Evolutionary conservation across 2,113 vertebrate genomes (phyloP).

Genomic region (Colistium nudipinnis): DNA sequence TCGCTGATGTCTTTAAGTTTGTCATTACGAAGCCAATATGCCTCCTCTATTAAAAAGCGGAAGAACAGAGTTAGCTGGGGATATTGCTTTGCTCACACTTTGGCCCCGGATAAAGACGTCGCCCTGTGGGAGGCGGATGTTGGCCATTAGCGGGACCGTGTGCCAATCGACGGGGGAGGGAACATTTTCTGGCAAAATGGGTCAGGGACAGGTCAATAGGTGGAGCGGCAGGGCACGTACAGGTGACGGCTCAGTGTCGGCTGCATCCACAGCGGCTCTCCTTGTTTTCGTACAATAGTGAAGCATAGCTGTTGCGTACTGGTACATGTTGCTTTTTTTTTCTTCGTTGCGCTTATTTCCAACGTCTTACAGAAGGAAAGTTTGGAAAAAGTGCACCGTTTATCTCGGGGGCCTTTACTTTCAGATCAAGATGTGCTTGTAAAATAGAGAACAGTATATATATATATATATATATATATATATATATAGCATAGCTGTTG

Average conservation of each 20-base stretch:
- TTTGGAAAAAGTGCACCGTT: no score
- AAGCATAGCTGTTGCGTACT: not conserved
- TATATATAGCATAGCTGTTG: not conserved
- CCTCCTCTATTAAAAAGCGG: constrained; percentile 64
- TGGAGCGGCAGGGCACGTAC: constrained; percentile 5
- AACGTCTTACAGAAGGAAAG: no score
- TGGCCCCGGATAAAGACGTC: constrained; percentile 49
- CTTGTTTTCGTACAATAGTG: not conserved
- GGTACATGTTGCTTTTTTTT: no score
- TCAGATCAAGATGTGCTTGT: not conserved
- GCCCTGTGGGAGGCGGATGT: constrained; percentile 53
- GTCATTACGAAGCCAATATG: constrained; percentile 65
- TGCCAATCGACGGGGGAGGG: constrained; percentile 3
- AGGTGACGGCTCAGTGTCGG: not conserved
- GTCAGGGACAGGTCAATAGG: constrained; percentile 57
- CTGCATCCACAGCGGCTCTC: constrained; percentile 11
- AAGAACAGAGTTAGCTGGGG: constrained; percentile 66
- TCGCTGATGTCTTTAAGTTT: constrained; percentile 44
- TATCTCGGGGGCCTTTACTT: no score
- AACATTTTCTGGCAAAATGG: constrained; percentile 35
- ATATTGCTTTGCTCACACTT: constrained; percentile 72
- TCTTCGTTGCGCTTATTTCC: no score
- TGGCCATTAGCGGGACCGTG: constrained; percentile 48
- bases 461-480: not conserved
- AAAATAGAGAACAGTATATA: not conserved